These are phyloP conservation scores for Tinea semifulvella DNA, from an alignment of 2,888 invertebrate species.

Conservation along the genomic window DNA sequence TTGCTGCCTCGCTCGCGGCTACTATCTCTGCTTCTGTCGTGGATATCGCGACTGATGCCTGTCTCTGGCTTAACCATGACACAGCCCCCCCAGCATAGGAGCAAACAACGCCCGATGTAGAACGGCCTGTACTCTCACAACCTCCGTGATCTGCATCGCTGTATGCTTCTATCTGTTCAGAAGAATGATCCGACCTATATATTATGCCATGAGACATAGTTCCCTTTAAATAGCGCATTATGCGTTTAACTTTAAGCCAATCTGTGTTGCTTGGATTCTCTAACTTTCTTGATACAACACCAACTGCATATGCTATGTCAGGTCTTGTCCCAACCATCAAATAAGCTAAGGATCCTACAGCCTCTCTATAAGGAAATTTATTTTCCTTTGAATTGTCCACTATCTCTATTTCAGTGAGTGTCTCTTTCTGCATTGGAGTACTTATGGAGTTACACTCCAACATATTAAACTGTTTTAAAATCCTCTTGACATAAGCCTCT, in stretches of 20 bases:
- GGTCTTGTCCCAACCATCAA: constrained; percentile 14
- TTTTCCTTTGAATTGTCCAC: not conserved
- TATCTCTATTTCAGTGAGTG: not conserved
- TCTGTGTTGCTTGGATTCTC: constrained; percentile 11
- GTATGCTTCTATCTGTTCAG: constrained; percentile 6
- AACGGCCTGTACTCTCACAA: constrained; percentile 13
- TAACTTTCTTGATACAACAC: constrained; percentile 13
- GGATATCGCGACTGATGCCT: constrained; percentile 26
- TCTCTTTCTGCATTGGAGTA: constrained; percentile 14
- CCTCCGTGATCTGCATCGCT: constrained; percentile 19
- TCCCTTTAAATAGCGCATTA: constrained; percentile 10
- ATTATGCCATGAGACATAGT: not conserved
- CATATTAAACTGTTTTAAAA: constrained; percentile 12
- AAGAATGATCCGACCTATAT: not conserved
- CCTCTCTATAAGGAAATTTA: constrained; percentile 14
- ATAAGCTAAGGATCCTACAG: constrained; percentile 13
- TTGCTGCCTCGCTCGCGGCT: constrained; percentile 24
- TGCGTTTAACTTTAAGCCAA: constrained; percentile 14
- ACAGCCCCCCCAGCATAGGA: constrained; percentile 22
- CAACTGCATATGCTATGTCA: constrained; percentile 14
- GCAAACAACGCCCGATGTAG: constrained; percentile 19
- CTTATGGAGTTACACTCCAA: constrained; percentile 12
- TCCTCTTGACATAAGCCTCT: constrained; percentile 6
- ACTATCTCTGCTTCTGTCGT: constrained; percentile 29
- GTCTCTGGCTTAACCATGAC: constrained; percentile 27